Base-by-base conservation (phyloP, 2,888 invertebrate genomes). In the Spodoptera littoralis region DNA sequence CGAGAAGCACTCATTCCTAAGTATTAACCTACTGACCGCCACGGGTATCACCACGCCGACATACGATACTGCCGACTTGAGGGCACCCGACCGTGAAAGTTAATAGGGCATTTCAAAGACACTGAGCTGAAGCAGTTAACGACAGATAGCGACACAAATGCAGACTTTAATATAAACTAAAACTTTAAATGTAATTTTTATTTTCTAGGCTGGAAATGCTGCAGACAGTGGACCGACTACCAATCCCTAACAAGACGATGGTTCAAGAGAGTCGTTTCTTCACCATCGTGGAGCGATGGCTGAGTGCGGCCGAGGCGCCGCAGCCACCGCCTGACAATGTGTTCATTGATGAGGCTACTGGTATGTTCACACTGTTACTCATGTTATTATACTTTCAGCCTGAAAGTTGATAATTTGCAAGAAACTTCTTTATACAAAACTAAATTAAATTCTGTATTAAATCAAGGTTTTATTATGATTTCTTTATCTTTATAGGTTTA, bases 171-270 rank as follows among this genome's bases (percentile, higher is more conserved):
- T 1, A 36, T 36, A 36, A 36, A 8, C 36, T 36, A 9, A 36
- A 36, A 36, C 27, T 36, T 36, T 11, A 50, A 48, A 18, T 18
- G 18, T 18, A 18, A 18, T 18, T 6, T 3, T 12, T 45, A 30
- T 49, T 5, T 13, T 11, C 18, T 88, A 97, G 98, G 91, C 95
- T 96, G 72, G 96, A 97, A 81, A 95, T 97, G 85, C 92, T 99
- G 30, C 96, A 97, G 83, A 97, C 98, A 0, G 92, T 99, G 63
- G 96, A 97, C 73, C 96, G 97, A 24, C 95, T 99, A 73, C 99
- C 99, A 11, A 98, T 99, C 73, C 97, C 98, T 3, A 99, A 99
- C 90, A 98, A 98, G 92, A 98, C 98, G 0, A 97, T 98, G 95
- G 95, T 99, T 9, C 97, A 97, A 83, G 99, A 99, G 86, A 98